Evolutionary conservation across 2,113 vertebrate genomes (phyloP), one percentile per base, ranked within the genome.

Genomic region (Psilopsiagon aurifrons): DNA sequence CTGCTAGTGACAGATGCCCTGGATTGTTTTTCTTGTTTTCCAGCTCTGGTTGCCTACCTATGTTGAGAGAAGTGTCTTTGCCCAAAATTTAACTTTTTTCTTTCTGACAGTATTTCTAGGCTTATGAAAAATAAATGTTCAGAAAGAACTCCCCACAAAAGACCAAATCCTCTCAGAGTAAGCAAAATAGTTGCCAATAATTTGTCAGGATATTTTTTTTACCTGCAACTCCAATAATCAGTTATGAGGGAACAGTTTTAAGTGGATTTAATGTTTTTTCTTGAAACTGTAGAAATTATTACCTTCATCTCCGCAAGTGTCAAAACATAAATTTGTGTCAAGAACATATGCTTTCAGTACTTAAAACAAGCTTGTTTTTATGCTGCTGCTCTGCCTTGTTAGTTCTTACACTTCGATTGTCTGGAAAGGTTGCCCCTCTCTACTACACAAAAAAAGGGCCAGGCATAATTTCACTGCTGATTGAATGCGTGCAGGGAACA

Each of bases 291-390:
- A 86, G 70, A 91, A 71, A 81, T 70, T 55, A 77, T 63, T 76
- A n/a, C 71, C 69, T 91, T 79, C 9, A 0, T 80, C 73, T 85
- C 91, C 4, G 7, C 92, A 88, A 96, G 93, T 86, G 94, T 95
- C 97, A 91, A 93, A 91, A 79, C 94, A 76, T 91, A 68, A 79
- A 80, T 90, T 93, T 96, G 67, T 97, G 95, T 96, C 97, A 91
- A 74, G 92, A 97, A 97, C 97, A 98, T 98, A 97, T 97, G 98
- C 95, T 98, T 96, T 97, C 68, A 64, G 94, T 87, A 77, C 95
- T 97, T 96, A 96, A 97, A 97, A 97, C 97, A 98, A 97, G 97
- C 86, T 86, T 95, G 96, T 4, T 95, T 96, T 97, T 97, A 96
- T 97, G 96, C 86, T 86, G 46, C 64, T 81, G 91, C 88, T 90